phyloP scores from a whole-genome alignment of 2,797 vertebrate genomes.

The Mormyrops attenuatus region DNA sequence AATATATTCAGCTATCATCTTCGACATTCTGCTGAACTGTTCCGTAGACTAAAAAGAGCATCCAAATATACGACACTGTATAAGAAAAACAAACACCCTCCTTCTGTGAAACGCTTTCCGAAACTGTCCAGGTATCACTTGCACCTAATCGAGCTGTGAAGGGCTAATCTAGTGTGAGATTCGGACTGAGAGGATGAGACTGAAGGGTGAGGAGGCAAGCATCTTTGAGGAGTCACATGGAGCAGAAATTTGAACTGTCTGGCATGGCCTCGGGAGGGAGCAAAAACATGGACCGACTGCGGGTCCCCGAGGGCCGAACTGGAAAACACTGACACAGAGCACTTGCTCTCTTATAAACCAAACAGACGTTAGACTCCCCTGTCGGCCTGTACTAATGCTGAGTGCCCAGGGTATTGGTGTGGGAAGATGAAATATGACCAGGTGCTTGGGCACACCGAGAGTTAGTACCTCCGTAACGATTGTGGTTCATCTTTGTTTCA shows the following conservation, averaged over 20 bases:
- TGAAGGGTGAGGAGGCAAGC: background rate
- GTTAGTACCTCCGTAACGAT: background rate
- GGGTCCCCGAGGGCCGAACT: background rate
- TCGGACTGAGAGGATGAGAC: constrained; percentile 34
- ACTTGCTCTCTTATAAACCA: constrained; percentile 35
- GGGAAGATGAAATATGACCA: background rate
- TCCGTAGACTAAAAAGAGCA: background rate
- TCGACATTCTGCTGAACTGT: constrained; percentile 6
- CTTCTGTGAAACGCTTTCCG: background rate
- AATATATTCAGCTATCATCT: constrained; percentile 15
- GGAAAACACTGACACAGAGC: constrained; percentile 24
- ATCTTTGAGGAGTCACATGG: constrained; percentile 39
- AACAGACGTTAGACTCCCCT: background rate
- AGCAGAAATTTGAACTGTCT: background rate
- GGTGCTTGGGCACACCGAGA: background rate
- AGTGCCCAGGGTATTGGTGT: background rate
- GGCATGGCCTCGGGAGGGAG: background rate
- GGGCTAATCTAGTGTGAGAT: constrained; percentile 18
- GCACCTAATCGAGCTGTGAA: background rate
- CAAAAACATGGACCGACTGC: background rate
- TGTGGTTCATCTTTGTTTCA: background rate
- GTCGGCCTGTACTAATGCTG: constrained; percentile 29
- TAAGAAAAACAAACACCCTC: background rate
- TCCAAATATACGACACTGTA: constrained; percentile 13
- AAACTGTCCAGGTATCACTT: background rate